Evolutionary conservation across 2,113 vertebrate genomes (phyloP), one percentile per base, ranked within the genome.

Genomic region (Prietella phreatophila): DNA sequence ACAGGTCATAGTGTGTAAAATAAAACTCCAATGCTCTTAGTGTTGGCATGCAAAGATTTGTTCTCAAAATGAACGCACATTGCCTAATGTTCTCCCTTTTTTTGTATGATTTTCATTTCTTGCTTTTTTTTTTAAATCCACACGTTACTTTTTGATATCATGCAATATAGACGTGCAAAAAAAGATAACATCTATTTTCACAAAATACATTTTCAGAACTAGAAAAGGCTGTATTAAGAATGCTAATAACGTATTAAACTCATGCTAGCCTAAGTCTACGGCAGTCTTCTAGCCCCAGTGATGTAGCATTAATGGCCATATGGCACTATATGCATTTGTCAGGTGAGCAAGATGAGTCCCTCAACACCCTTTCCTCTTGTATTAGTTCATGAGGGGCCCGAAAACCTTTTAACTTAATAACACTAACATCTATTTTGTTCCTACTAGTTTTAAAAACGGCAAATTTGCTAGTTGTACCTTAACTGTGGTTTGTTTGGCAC

Each of bases 121-220:
- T 91, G 53, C n/a, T 85, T 87, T 92, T 92, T 91, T 92, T 89
- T 56, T 56, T 15, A 19, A 91, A 91, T 95, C 93, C 94, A 95
- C 93, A 91, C 92, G 92, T 95, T 93, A 95, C 94, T 95, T 95
- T 95, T 95, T 92, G 92, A 95, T 94, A 93, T 95, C 95, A 96
- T 96, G 95, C 95, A 96, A 95, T 96, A 96, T 95, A 93, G 91
- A 95, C 95, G 94, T 96, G 95, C 95, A 96, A 96, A 96, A 82
- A 95, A 95, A 95, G 95, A 95, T 95, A 96, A 96, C 95, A 96
- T 94, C 94, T 95, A 95, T 94, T 93, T 94, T 93, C 95, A 96
- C 95, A 95, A 96, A 96, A 96, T 95, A 96, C 95, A 95, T 95
- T 92, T 95, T 95, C 87, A 92, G 92, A 93, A 95, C 95, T 96